Evolutionary conservation across 2,113 vertebrate genomes (phyloP).

Genomic region (Psilopsiagon aymara): DNA sequence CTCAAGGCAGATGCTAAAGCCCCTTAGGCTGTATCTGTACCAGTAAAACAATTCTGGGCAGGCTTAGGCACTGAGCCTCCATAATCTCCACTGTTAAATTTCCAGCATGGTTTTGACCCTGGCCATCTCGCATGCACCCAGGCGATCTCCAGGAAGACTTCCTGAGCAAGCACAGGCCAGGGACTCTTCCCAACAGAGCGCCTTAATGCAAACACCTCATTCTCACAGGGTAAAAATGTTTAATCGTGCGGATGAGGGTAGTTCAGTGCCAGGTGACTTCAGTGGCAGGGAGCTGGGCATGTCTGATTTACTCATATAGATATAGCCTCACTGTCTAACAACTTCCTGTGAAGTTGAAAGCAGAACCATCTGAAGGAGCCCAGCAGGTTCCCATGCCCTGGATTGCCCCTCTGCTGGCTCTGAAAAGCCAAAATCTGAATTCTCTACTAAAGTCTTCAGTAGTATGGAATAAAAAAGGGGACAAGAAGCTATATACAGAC

Average conservation of each 20-base stretch:
- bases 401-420: not conserved
- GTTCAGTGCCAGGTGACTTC: not conserved
- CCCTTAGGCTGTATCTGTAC: not conserved
- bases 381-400: not conserved
- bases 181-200: not conserved
- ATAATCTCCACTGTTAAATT: not conserved
- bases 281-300: not conserved
- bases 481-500: not conserved
- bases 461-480: not conserved
- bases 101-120: not conserved
- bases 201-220: not conserved
- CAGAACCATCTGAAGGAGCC: not conserved
- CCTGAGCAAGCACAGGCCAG: not conserved
- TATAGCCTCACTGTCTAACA: not conserved
- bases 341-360: constrained; percentile 21
- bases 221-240: not conserved
- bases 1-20: not conserved
- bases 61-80: not conserved
- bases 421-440: constrained; percentile 1
- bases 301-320: not conserved
- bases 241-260: not conserved
- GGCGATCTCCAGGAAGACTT: not conserved
- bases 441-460: not conserved
- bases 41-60: not conserved
- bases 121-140: not conserved